Evolutionary conservation across 2,113 vertebrate genomes (phyloP).

Genomic region (Leptosomus discolor): DNA sequence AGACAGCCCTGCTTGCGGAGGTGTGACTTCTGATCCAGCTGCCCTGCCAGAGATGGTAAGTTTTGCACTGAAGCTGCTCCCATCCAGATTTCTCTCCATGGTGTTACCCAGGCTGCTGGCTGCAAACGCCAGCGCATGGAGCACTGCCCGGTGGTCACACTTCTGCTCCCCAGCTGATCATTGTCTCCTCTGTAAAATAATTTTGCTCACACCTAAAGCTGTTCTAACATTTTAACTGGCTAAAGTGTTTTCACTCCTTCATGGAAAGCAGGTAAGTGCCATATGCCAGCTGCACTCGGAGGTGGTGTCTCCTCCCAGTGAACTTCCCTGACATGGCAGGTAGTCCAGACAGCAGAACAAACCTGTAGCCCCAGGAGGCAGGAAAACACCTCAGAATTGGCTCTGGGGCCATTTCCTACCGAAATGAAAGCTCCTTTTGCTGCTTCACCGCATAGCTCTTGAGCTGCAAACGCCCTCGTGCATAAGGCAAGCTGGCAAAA

Average conservation of each 20-base stretch:
- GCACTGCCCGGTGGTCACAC: not conserved
- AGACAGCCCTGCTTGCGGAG: not conserved
- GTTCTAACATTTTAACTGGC: not conserved
- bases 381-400: not conserved
- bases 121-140: rapidly evolving
- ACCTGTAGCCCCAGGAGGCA: rapidly evolving
- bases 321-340: not conserved
- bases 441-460: not conserved
- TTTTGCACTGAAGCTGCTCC: not conserved
- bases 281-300: not conserved
- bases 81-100: not conserved
- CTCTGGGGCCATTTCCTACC: not conserved
- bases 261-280: not conserved
- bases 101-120: not conserved
- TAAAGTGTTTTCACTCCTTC: not conserved
- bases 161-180: not conserved
- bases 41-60: not conserved
- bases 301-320: not conserved
- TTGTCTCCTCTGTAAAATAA: not conserved
- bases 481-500: not conserved
- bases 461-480: not conserved
- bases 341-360: not conserved
- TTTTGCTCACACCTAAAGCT: not conserved
- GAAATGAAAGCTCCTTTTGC: not conserved
- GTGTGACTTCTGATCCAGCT: not conserved